Evolutionary conservation across 2,113 vertebrate genomes (phyloP).

Genomic region (Cyanoramphus novaezelandiae): DNA sequence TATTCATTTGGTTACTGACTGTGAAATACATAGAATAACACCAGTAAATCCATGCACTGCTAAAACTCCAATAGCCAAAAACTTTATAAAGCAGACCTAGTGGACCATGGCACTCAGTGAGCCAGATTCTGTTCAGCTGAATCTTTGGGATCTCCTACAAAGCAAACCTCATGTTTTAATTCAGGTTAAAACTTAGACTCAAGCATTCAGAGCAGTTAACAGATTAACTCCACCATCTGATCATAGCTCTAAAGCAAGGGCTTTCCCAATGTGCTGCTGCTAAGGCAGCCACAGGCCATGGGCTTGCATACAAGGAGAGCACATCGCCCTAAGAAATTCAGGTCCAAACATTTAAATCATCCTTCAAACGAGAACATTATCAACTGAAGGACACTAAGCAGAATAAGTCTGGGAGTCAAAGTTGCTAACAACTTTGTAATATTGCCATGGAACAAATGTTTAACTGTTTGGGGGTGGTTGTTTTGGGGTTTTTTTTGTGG

Average conservation of each 20-base stretch:
- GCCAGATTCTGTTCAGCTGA: background rate
- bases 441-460: background rate
- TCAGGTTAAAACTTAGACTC: background rate
- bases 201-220: background rate
- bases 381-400: background rate
- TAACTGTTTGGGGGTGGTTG: background rate
- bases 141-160: background rate
- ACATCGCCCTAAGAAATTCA: background rate
- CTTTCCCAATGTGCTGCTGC: fast-evolving
- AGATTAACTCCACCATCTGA: background rate
- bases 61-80: background rate
- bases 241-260: fast-evolving
- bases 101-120: background rate
- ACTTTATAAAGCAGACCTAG: background rate
- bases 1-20: slow-evolving; percentile 1
- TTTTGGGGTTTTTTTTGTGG: no score
- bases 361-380: background rate
- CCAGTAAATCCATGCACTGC: background rate
- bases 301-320: background rate
- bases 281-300: background rate
- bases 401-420: background rate
- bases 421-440: background rate
- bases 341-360: background rate
- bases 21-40: slow-evolving; percentile 18
- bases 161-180: background rate